Base-by-base conservation (phyloP, 2,888 invertebrate species). In the Archips xylosteana region DNA sequence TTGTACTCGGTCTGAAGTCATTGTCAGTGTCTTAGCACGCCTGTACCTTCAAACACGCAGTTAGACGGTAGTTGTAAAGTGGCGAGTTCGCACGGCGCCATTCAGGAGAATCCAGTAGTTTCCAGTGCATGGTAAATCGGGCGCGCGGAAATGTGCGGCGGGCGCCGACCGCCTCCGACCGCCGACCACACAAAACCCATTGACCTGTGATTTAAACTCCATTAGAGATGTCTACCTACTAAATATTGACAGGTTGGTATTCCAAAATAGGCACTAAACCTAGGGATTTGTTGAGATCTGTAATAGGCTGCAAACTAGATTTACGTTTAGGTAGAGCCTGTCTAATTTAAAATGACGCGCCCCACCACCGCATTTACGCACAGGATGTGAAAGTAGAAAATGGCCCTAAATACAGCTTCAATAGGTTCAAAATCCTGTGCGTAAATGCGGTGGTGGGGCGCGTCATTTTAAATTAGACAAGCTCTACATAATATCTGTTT, bases 121-220 rank as follows among this genome's bases (percentile, higher is more conserved):
- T 74, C 65, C 74, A 70, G 51, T 3, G n/a, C n/a, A n/a, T n/a
- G 51, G 39, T 64, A 69, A 74, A 74, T 74, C 64, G 54, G 15
- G 63, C 57, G 73, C 42, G 59, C 63, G 73, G 73, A 69, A 74
- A 67, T 72, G 61, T 67, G 64, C 73, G 69, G 69, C 60, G 15
- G 64, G 39, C 64, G 67, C 62, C 57, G 47, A 45, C 23, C 51
- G n/a, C 45, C 49, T 45, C 60, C 49, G 36, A 54, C 63, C 62
- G 45, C 66, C 61, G 39, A 47, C 68, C 66, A 42, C 57, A 13
- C 23, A 47, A 54, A 13, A 57, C 66, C 66, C 59, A 60, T 73
- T 63, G 32, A 68, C 36, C 62, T 59, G 64, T 32, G 42, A 73
- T 64, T 54, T 42, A 42, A 36, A 47, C 54, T 61, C 32, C 61